A percentile compares a stretch with the other conserved stretches of the same genome.
These are phyloP conservation scores for Papilio aristodemus DNA, from an alignment of 1,140 invertebrate genomes.

Conservation along the genomic window DNA sequence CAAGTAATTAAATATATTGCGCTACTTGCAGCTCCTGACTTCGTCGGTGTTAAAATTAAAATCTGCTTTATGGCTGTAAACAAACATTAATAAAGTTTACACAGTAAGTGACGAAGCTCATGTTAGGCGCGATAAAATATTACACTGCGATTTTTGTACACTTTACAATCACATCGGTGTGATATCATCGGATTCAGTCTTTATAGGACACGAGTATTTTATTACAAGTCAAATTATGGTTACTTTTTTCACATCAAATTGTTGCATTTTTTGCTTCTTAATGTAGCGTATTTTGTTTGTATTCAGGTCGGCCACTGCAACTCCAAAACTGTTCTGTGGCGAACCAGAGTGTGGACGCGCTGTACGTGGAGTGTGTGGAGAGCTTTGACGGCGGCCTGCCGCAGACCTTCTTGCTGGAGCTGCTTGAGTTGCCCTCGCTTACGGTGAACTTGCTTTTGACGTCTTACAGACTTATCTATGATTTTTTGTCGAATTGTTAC, in stretches of 20 bases:
- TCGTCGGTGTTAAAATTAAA: neutral
- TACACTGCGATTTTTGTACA: no score
- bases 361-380: conserved; percentile 89
- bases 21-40: neutral
- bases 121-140: no score
- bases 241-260: neutral
- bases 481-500: no score
- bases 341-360: conserved; percentile 91
- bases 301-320: conserved; percentile 90
- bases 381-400: conserved; percentile 92
- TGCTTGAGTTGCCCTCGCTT: conserved; percentile 83
- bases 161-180: no score
- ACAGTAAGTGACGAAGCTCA: neutral
- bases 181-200: no score
- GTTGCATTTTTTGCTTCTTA: neutral
- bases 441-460: conserved; percentile 54
- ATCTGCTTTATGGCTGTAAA: neutral
- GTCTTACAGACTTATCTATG: neutral
- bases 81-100: neutral
- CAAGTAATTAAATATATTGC: conserved; percentile 10
- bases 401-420: conserved; percentile 89
- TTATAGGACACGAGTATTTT: no score
- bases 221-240: neutral
- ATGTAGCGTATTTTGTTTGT: neutral
- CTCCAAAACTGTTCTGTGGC: conserved; percentile 93